Evolutionary conservation across 2,888 invertebrate genomes (phyloP).

Genomic region (Erebia palarica): DNA sequence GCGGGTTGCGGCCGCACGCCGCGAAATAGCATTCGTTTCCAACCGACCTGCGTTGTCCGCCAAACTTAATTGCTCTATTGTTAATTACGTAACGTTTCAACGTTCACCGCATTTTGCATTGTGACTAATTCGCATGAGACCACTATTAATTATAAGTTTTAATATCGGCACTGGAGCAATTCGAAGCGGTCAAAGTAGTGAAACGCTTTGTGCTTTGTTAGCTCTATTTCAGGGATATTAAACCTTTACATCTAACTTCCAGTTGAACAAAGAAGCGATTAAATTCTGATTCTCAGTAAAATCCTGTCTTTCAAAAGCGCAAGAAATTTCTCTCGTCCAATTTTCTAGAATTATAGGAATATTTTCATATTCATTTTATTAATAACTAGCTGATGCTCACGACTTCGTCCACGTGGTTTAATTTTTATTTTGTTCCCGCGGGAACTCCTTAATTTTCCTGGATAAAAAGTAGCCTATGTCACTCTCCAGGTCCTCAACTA

Average conservation of each 20-base stretch:
- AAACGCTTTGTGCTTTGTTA: conserved; percentile 35
- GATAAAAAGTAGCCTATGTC: too few relatives aligned
- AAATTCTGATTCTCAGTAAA: conserved; percentile 30
- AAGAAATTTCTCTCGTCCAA: conserved; percentile 22
- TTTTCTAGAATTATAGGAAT: conserved; percentile 11
- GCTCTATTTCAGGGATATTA: conserved; percentile 36
- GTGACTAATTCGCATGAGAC: conserved; percentile 63
- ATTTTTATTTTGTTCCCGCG: too few relatives aligned
- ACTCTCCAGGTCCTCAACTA: too few relatives aligned
- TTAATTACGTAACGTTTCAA: conserved; percentile 80
- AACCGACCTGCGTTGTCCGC: conserved; percentile 61
- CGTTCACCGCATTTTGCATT: conserved; percentile 61
- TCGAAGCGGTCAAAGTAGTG: conserved; percentile 36
- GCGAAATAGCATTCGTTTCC: conserved; percentile 71
- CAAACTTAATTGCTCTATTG: conserved; percentile 81
- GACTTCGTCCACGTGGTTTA: too few relatives aligned
- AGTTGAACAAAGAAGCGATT: conserved; percentile 34
- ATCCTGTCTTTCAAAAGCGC: conserved; percentile 31
- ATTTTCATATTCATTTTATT: background rate
- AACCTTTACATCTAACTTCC: conserved; percentile 37
- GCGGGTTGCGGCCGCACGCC: conserved; percentile 49
- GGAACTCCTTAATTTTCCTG: too few relatives aligned
- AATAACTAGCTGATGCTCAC: too few relatives aligned
- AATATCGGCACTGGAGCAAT: conserved; percentile 45
- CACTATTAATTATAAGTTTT: conserved; percentile 49